Evolutionary conservation across 2,113 vertebrate genomes (phyloP).

Genomic region (Sclerurus mexicanus): DNA sequence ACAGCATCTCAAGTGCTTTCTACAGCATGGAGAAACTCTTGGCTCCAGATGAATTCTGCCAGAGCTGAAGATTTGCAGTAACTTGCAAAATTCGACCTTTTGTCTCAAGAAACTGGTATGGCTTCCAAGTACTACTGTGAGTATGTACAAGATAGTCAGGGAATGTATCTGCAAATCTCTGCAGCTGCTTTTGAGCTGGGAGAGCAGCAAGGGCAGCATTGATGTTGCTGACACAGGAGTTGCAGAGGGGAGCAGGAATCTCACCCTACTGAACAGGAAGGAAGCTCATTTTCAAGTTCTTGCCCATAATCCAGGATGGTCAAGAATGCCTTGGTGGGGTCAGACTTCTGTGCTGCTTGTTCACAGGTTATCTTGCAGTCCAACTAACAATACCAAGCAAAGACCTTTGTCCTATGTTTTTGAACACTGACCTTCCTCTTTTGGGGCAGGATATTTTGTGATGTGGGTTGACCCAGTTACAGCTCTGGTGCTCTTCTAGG

Average conservation of each 20-base stretch:
- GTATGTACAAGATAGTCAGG: not conserved
- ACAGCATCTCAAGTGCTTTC: not conserved
- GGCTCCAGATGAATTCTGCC: not conserved
- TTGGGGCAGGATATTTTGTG: slow-evolving; percentile 9
- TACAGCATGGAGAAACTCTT: not conserved
- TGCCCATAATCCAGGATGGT: not conserved
- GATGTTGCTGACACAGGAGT: slow-evolving; percentile 23
- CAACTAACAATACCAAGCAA: not conserved
- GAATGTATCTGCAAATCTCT: not conserved
- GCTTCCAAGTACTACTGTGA: not conserved
- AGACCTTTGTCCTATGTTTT: not conserved
- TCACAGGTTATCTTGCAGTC: not conserved
- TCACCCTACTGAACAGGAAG: slow-evolving; percentile 9
- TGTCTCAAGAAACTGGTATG: not conserved
- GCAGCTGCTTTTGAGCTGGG: not conserved
- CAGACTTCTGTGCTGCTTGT: not conserved
- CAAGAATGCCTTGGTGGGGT: not conserved
- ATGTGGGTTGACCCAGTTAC: not conserved
- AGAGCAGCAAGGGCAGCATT: not conserved
- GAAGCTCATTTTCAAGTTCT: slow-evolving; percentile 33
- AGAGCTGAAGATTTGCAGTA: not conserved
- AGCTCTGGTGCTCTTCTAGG: not conserved
- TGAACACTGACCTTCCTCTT: slow-evolving; percentile 16
- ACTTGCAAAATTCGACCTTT: slow-evolving; percentile 27
- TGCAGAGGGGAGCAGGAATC: not conserved